Conservation (phyloP, 2,113 vertebrate genomes). For the Gambusia affinis region DNA sequence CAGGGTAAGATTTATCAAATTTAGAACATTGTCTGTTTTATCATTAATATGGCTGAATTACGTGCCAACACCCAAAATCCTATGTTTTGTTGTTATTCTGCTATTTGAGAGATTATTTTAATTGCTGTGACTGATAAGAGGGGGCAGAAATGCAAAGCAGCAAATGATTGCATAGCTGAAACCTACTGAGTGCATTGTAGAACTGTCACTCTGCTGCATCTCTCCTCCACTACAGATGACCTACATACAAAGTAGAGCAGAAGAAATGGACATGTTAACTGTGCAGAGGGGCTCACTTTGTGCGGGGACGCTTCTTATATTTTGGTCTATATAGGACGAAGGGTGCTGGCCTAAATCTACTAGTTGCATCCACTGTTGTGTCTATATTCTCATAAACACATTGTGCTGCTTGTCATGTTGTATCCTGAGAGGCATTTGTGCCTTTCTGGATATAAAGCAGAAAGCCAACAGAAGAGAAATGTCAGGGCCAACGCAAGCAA, state of each 20-base stretch:
- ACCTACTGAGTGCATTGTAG: not conserved
- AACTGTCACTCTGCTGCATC: slow-evolving; percentile 41
- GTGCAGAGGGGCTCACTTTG: slow-evolving; percentile 70
- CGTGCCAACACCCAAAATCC: not conserved
- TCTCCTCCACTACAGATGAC: slow-evolving; percentile 63
- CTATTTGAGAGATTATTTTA: not conserved
- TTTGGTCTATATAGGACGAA: slow-evolving; percentile 82
- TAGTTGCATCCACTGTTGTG: slow-evolving; percentile 81
- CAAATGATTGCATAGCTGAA: not conserved
- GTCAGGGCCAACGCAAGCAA: slow-evolving; percentile 29
- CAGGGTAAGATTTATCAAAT: not conserved
- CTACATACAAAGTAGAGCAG: slow-evolving; percentile 76
- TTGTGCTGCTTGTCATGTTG: slow-evolving; percentile 72
- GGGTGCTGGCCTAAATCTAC: slow-evolving; percentile 76
- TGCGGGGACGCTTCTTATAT: slow-evolving; percentile 77
- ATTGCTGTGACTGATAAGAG: not conserved
- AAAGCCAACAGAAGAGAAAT: slow-evolving; percentile 70
- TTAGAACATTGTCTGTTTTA: not conserved
- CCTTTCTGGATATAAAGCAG: slow-evolving; percentile 75
- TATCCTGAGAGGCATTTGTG: slow-evolving; percentile 79
- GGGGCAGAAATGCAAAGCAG: not conserved
- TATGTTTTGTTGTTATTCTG: not conserved
- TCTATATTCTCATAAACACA: slow-evolving; percentile 78
- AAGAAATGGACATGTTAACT: slow-evolving; percentile 63
- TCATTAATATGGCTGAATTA: not conserved